A percentile compares a stretch with the other conserved stretches of the same genome.
Evolutionary conservation across 1,140 invertebrate species (phyloP).

Genomic region (Manduca sexta): DNA sequence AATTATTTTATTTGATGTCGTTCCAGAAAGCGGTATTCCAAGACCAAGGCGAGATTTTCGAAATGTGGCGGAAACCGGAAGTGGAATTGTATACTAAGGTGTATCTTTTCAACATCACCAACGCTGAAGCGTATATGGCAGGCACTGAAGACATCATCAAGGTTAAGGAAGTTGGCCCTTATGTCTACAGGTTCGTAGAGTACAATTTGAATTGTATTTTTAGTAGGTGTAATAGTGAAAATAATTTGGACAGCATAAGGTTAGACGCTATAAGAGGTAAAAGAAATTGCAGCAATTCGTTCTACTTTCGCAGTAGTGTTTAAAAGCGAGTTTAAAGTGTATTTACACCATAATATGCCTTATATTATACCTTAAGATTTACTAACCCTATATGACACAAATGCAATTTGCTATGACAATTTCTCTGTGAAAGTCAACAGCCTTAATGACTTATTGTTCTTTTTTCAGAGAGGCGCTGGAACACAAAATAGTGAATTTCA

Average conservation of each 20-base stretch:
- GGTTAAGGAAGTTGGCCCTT: constrained; percentile 89
- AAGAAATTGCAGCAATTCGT: too few relatives aligned
- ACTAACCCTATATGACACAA: too few relatives aligned
- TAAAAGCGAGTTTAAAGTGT: too few relatives aligned
- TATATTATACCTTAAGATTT: too few relatives aligned
- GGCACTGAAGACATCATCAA: constrained; percentile 81
- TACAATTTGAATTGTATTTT: too few relatives aligned
- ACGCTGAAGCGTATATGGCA: constrained; percentile 84
- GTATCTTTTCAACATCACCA: constrained; percentile 92
- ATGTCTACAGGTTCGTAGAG: constrained; percentile 92
- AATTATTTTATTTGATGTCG: constrained; percentile 1
- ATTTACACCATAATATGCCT: too few relatives aligned
- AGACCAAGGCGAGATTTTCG: constrained; percentile 85
- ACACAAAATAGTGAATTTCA: constrained; percentile 81
- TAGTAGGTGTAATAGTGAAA: too few relatives aligned
- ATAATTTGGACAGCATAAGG: too few relatives aligned
- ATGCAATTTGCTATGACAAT: too few relatives aligned
- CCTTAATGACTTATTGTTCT: constrained; percentile 1
- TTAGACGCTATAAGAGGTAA: too few relatives aligned
- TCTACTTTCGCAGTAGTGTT: too few relatives aligned
- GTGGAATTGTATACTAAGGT: constrained; percentile 89
- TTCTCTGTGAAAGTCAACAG: too few relatives aligned
- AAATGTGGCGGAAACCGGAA: constrained; percentile 88
- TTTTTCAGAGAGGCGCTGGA: constrained; percentile 78
- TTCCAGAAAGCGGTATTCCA: constrained; percentile 81